Evolutionary conservation across 2,797 vertebrate species (phyloP).

Genomic region (Macropus fuliginosus): DNA sequence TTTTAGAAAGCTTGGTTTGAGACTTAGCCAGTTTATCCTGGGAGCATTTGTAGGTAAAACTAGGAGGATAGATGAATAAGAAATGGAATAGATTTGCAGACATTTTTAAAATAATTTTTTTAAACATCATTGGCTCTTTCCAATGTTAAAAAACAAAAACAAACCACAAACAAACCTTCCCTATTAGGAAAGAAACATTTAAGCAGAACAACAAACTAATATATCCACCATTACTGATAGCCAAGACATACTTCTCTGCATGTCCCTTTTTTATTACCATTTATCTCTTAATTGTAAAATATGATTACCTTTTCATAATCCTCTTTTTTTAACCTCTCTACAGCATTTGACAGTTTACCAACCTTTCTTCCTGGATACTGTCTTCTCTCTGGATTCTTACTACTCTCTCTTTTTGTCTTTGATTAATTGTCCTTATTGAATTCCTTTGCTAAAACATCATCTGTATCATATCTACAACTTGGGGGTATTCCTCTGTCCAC

Average conservation of each 20-base stretch:
- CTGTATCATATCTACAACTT: neutral
- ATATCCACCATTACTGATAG: neutral
- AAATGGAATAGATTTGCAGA: neutral
- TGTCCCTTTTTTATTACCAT: neutral
- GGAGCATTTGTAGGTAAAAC: neutral
- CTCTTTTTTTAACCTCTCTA: neutral
- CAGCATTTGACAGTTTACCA: neutral
- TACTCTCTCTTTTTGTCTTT: neutral
- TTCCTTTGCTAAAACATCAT: neutral
- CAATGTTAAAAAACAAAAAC: no score
- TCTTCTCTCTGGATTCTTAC: neutral
- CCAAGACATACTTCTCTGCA: neutral
- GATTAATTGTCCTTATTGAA: neutral
- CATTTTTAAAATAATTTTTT: neutral
- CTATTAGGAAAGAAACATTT: neutral
- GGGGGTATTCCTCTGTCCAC: neutral
- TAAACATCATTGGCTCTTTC: neutral
- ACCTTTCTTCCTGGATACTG: neutral
- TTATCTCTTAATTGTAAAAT: neutral
- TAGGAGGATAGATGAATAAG: neutral
- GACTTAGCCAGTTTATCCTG: neutral
- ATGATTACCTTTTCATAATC: neutral
- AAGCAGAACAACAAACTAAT: neutral
- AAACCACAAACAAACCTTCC: no score
- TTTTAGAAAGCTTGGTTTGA: neutral